These are phyloP conservation scores for Nymphalis c-album DNA, from an alignment of 2,888 invertebrate genomes.

Conservation along the genomic window DNA sequence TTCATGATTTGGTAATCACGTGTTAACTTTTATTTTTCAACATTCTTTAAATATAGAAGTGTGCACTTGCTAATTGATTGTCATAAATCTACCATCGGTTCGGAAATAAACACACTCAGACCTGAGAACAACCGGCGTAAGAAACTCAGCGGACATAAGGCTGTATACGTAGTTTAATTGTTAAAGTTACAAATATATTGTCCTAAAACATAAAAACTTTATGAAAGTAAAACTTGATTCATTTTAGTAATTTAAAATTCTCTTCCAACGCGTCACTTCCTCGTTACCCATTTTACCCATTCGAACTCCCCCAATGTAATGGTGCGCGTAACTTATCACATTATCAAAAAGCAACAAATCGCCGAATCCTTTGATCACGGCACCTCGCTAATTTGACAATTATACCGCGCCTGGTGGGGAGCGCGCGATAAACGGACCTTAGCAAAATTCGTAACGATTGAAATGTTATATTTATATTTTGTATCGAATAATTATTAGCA, in stretches of 20 bases:
- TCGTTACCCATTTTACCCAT: neutral
- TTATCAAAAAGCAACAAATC: constrained; percentile 78
- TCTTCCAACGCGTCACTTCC: neutral
- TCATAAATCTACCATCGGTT: too few species aligned
- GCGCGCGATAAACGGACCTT: neutral
- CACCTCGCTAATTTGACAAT: constrained; percentile 75
- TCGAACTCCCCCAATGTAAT: constrained; percentile 56
- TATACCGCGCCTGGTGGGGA: constrained; percentile 51
- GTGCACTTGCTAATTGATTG: too few species aligned
- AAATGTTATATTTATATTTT: neutral
- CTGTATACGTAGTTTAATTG: too few species aligned
- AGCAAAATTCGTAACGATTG: neutral
- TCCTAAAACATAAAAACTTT: too few species aligned
- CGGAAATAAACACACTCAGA: too few species aligned
- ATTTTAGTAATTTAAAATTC: neutral
- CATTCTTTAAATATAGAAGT: too few species aligned
- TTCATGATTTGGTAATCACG: too few species aligned
- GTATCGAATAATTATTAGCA: neutral
- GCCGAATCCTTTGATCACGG: constrained; percentile 75
- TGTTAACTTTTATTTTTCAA: too few species aligned
- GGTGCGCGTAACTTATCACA: constrained; percentile 77
- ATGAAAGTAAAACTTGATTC: too few species aligned
- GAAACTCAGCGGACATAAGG: too few species aligned
- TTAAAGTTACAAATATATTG: too few species aligned
- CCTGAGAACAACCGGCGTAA: too few species aligned